Evolutionary conservation across 2,888 invertebrate species (phyloP).

Genomic region (Pocota personata): DNA sequence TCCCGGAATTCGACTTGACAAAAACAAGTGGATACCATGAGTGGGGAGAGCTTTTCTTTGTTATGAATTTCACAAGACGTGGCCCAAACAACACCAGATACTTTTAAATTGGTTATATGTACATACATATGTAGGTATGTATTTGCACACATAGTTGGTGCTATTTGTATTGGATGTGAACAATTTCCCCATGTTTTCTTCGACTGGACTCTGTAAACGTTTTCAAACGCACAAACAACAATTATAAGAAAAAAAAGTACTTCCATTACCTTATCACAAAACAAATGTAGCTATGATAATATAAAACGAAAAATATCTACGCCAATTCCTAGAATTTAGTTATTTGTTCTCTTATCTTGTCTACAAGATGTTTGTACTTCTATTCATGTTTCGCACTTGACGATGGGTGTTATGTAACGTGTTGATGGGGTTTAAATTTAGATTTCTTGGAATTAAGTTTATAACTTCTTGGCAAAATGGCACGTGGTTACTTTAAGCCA

Average conservation of each 20-base stretch:
- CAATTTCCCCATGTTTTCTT: slow-evolving; percentile 16
- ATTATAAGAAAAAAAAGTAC: not conserved
- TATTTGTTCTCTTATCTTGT: not conserved
- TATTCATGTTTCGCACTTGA: not conserved
- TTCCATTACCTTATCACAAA: slow-evolving; percentile 11
- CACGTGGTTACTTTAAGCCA: not conserved
- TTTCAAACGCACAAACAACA: not conserved
- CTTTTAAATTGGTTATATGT: not conserved
- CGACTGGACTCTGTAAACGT: not conserved
- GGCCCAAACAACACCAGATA: slow-evolving; percentile 14
- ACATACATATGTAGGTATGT: not conserved
- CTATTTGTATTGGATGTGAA: not conserved
- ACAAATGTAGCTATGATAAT: not conserved
- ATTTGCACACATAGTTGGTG: not conserved
- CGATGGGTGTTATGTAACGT: not conserved
- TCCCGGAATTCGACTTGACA: slow-evolving; percentile 37
- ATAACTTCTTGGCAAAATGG: not conserved
- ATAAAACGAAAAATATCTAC: not conserved
- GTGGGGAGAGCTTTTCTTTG: slow-evolving; percentile 40
- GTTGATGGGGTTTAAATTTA: not conserved
- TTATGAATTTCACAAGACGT: slow-evolving; percentile 65
- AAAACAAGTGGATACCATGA: slow-evolving; percentile 31
- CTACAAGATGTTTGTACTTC: not conserved
- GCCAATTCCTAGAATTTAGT: not conserved
- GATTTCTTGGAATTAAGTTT: not conserved